Evolutionary conservation across 2,888 invertebrate genomes (phyloP), one percentile per base, ranked within the genome.

Genomic region (Andrena minutula): DNA sequence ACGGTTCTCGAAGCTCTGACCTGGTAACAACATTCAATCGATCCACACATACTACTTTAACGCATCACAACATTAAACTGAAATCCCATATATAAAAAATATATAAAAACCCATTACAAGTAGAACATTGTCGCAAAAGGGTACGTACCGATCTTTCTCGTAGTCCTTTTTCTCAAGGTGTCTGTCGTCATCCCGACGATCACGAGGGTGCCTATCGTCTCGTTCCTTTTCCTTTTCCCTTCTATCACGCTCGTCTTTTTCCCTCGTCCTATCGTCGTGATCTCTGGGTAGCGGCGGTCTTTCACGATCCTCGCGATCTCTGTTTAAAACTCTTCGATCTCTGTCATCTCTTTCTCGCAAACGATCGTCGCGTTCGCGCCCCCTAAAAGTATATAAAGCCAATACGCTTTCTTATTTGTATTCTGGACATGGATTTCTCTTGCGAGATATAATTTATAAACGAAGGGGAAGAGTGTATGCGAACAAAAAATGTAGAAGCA

Each of bases 181-280:
- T 61, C 92, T 88, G n/a, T 92, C 92, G 6, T 93, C 93, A 7
- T 93, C 92, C 30, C 92, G 87, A 30, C 92, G 90, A 85, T 91
- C 91, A 10, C 91, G 87, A 30, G 79, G 58, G 49, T 93, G 91
- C 82, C 92, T 90, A 35, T 91, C 95, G 90, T 92, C 93, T 2
- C 91, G 90, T 82, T 92, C 93, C 53, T 92, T 92, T 12, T 93
- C 91, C 49, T 93, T 91, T 4, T 93, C 92, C 32, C 91, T 88
- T 72, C 92, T 89, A 7, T 94, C 93, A 23, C 93, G 90, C 49
- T 92, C 92, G 61, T 92, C 92, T 71, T 93, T 92, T 66, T 93
- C 93, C 70, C 92, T 89, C 41, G 85, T 70, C 76, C 92, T 91
- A 2, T 93, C 93, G 26, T 93, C 92, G 10, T 92, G 92, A 64